phyloP scores from a whole-genome alignment of 2,888 invertebrate species.

The Drosophila kanekoi region DNA sequence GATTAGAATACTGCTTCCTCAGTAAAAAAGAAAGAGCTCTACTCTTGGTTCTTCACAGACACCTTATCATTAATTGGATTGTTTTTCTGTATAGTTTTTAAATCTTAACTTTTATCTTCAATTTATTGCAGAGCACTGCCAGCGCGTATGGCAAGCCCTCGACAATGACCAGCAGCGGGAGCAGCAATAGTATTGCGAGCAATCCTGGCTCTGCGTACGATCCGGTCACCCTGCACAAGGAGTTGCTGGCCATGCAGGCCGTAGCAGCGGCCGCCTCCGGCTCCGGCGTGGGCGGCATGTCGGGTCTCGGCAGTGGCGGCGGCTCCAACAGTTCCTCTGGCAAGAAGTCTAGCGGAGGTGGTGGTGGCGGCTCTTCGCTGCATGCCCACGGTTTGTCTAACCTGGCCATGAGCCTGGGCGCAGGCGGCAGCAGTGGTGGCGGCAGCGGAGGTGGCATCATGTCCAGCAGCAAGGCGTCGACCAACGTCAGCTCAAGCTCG shows the following conservation, averaged over 20 bases:
- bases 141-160: slow-evolving; percentile 84
- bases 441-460: slow-evolving; percentile 46
- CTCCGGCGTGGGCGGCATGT: slow-evolving; percentile 56
- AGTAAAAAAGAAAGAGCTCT: no score
- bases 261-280: slow-evolving; percentile 84
- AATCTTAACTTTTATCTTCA: not conserved
- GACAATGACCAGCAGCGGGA: slow-evolving; percentile 75
- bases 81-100: no score
- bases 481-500: slow-evolving; percentile 62
- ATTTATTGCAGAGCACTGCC: slow-evolving; percentile 74
- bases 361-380: slow-evolving; percentile 47
- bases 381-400: slow-evolving; percentile 64
- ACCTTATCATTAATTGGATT: no score
- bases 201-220: slow-evolving; percentile 84
- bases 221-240: slow-evolving; percentile 85
- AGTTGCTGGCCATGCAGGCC: slow-evolving; percentile 85
- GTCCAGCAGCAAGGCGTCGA: slow-evolving; percentile 61
- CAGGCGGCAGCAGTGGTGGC: slow-evolving; percentile 35
- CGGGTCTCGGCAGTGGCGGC: slow-evolving; percentile 35
- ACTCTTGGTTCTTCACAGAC: no score
- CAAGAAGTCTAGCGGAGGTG: slow-evolving; percentile 55
- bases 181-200: slow-evolving; percentile 72
- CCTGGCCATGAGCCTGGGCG: slow-evolving; percentile 57
- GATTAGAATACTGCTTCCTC: no score
- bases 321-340: slow-evolving; percentile 66